Percentiles rank a stretch among this genome's conserved stretches.
Evolutionary conservation across 2,113 vertebrate species (phyloP).

Genomic region (Empidonax alnorum): DNA sequence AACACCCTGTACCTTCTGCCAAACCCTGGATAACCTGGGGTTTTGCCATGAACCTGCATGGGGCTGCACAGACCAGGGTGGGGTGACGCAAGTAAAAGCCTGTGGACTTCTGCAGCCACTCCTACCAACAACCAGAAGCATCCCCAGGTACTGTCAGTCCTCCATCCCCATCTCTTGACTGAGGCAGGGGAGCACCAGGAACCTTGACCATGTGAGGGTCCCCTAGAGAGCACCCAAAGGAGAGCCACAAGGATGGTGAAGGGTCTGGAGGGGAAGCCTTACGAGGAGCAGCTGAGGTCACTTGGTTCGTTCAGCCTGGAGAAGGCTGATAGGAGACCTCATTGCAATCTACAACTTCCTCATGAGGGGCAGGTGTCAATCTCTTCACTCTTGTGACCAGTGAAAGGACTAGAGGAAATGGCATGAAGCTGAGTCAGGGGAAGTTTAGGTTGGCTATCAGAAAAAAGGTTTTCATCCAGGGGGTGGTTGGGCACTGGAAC

Average conservation of each 20-base stretch:
- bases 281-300: not conserved
- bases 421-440: not conserved
- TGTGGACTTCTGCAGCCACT: not conserved
- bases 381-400: not conserved
- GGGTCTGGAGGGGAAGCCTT: not conserved
- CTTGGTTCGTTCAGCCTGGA: not conserved
- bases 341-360: not conserved
- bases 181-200: not conserved
- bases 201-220: too few relatives aligned
- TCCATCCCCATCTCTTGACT: not conserved
- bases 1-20: not conserved
- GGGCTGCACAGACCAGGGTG: accelerated
- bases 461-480: not conserved
- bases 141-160: not conserved
- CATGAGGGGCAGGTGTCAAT: not conserved
- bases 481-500: not conserved
- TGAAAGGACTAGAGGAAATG: not conserved
- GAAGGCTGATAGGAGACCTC: not conserved
- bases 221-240: not conserved
- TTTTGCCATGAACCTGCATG: accelerated
- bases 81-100: not conserved
- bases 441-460: not conserved
- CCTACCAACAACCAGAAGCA: accelerated
- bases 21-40: not conserved
- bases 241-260: not conserved